These are phyloP conservation scores for Helleia helle DNA, from an alignment of 2,888 invertebrate species.

Conservation along the genomic window DNA sequence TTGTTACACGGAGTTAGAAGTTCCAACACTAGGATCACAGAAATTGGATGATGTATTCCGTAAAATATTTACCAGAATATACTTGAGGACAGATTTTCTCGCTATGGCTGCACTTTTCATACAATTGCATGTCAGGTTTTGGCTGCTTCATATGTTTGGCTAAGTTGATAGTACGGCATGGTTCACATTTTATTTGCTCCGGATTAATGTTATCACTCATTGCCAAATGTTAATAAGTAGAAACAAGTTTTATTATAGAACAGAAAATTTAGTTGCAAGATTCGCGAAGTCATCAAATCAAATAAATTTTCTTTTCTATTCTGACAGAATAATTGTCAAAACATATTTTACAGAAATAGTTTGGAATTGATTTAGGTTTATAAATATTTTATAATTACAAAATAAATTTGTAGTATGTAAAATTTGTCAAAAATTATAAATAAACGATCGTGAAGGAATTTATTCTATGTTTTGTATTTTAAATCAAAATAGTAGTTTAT, in stretches of 20 bases:
- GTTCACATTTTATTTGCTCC: slow-evolving; percentile 41
- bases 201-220: slow-evolving; percentile 45
- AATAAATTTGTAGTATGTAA: too few relatives aligned
- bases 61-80: slow-evolving; percentile 6
- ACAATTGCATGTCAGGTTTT: slow-evolving; percentile 56
- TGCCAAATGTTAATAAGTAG: slow-evolving; percentile 12
- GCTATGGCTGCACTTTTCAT: slow-evolving; percentile 47
- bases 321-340: not conserved
- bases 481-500: too few relatives aligned
- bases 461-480: too few relatives aligned
- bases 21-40: not conserved
- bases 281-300: not conserved
- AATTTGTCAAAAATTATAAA: too few relatives aligned
- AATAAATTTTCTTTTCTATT: not conserved
- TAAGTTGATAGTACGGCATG: slow-evolving; percentile 59
- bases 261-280: not conserved
- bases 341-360: too few relatives aligned
- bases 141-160: slow-evolving; percentile 41
- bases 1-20: not conserved
- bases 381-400: too few relatives aligned
- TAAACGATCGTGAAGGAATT: too few relatives aligned
- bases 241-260: not conserved
- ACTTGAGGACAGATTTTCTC: slow-evolving; percentile 34
- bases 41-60: not conserved
- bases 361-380: too few relatives aligned